phyloP scores from a whole-genome alignment of 2,113 vertebrate species.

The Tetrax tetrax region DNA sequence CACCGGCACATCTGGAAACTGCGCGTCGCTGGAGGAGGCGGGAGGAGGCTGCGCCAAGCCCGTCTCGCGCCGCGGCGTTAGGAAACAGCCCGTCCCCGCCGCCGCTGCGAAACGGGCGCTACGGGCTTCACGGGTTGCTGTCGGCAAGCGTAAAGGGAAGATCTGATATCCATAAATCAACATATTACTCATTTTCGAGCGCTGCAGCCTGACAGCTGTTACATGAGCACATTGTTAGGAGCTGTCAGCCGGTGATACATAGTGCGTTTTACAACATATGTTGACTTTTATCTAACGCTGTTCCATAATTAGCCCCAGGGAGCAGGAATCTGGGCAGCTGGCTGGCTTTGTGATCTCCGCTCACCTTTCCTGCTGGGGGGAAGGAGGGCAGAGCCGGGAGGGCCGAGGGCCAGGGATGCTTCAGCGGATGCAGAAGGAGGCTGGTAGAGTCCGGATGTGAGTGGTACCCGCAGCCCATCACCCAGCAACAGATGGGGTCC shows the following conservation, averaged over 20 bases:
- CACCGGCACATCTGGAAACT: background rate
- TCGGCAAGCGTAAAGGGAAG: slow-evolving; percentile 59
- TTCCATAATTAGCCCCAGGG: slow-evolving; percentile 82
- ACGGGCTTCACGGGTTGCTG: background rate
- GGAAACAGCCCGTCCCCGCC: background rate
- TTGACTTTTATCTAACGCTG: slow-evolving; percentile 85
- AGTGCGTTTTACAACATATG: slow-evolving; percentile 83
- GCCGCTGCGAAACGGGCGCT: background rate
- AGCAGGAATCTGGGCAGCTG: slow-evolving; percentile 70
- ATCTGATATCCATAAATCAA: slow-evolving; percentile 84
- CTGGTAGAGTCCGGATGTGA: fast-evolving
- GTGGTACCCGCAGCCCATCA: background rate
- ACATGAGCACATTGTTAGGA: slow-evolving; percentile 83
- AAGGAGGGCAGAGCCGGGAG: slow-evolving; percentile 12
- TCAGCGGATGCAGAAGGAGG: background rate
- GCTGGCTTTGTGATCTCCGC: slow-evolving; percentile 72
- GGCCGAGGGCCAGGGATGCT: background rate
- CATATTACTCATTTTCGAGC: slow-evolving; percentile 80
- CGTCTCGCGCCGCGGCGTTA: fast-evolving
- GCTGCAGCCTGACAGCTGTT: slow-evolving; percentile 80
- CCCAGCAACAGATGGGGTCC: background rate
- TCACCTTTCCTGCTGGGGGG: slow-evolving; percentile 69
- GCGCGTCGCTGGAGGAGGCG: fast-evolving
- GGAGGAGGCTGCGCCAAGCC: background rate
- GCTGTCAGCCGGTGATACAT: slow-evolving; percentile 81